Percentiles rank a stretch among this genome's conserved stretches.
Conservation (phyloP, 2,797 vertebrate genomes). For the Pseudocheirus occidentalis region DNA sequence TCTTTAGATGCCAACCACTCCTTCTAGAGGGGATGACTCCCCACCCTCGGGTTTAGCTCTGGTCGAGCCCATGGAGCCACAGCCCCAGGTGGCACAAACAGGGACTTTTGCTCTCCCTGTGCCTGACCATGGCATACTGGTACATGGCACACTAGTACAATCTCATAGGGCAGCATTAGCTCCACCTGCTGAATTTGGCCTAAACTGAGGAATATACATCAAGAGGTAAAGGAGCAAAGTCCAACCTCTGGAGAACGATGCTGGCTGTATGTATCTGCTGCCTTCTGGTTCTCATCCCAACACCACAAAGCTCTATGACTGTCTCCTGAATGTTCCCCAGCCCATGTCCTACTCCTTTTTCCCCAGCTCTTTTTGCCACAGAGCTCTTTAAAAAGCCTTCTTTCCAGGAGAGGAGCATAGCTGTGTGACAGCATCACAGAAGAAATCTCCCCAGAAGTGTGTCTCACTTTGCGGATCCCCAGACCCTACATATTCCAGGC, state of each 20-base stretch:
- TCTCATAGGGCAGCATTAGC: background rate
- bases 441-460: background rate
- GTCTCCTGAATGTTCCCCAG: background rate
- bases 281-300: background rate
- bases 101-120: slow-evolving; percentile 1
- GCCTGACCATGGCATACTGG: background rate
- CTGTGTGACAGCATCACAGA: background rate
- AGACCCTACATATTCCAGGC: background rate
- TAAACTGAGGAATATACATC: background rate
- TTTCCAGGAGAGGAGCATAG: background rate
- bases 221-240: background rate
- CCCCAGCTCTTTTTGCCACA: background rate
- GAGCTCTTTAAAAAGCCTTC: background rate
- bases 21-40: background rate
- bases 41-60: background rate
- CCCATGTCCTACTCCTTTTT: background rate
- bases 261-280: background rate
- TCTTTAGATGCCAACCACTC: background rate
- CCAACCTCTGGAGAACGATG: background rate
- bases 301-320: background rate
- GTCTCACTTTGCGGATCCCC: background rate
- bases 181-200: background rate
- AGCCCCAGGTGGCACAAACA: background rate
- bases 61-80: background rate
- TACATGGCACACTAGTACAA: background rate